phyloP scores from a whole-genome alignment of 2,888 invertebrate genomes.

The Tyria jacobaeae region DNA sequence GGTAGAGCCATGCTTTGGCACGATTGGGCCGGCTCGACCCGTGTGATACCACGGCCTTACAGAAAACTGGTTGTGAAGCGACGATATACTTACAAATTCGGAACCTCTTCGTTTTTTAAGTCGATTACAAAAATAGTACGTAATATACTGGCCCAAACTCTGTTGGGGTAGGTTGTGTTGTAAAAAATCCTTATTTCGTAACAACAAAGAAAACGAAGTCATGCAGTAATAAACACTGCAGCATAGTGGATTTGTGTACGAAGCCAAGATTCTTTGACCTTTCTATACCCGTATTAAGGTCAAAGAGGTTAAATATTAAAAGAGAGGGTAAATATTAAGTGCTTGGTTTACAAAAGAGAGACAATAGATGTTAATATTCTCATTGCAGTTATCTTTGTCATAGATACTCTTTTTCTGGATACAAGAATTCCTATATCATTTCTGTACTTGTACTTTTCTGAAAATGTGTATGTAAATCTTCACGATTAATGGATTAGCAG shows the following conservation, averaged over 20 bases:
- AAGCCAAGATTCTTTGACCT: background rate
- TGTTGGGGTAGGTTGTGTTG: background rate
- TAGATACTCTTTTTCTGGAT: background rate
- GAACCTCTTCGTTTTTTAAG: background rate
- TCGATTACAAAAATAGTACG: background rate
- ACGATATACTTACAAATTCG: too few species aligned
- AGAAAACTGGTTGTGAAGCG: too few species aligned
- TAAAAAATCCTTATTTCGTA: background rate
- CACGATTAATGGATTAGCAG: too few species aligned
- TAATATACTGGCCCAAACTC: background rate
- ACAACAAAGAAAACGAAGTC: background rate
- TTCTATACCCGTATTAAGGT: constrained; percentile 25
- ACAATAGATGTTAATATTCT: constrained; percentile 3
- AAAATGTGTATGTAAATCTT: too few species aligned
- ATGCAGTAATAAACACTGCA: constrained; percentile 1
- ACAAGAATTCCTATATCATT: background rate
- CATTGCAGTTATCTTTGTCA: background rate
- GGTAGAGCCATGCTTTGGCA: too few species aligned
- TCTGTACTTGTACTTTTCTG: too few species aligned
- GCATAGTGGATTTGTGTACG: background rate
- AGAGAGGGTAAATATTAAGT: constrained; percentile 25
- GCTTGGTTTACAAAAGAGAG: constrained; percentile 23
- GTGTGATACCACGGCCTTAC: too few species aligned
- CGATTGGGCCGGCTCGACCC: too few species aligned
- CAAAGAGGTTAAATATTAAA: constrained; percentile 24